Base-by-base conservation (phyloP, 2,113 vertebrate genomes). In the Ptilonorhynchus violaceus region DNA sequence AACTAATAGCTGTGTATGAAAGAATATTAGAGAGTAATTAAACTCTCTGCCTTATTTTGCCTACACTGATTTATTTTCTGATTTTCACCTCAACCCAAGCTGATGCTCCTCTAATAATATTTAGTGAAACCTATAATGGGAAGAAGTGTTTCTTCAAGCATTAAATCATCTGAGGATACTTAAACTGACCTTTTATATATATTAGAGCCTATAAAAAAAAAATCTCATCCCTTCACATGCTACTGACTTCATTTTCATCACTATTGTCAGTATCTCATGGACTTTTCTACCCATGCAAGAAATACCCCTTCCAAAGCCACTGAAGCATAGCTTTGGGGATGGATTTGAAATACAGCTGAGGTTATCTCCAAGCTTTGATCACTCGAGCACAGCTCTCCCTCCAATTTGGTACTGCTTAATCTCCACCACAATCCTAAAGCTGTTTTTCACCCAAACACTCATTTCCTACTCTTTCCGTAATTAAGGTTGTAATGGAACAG, bases 401-500 rank as follows among this genome's bases (percentile, higher is more conserved):
- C 72, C 52, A 50, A 10, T 93, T 90, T 18, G 31, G 8, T 75
- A 79, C 41, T 89, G 70, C 73, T 91, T 85, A 49, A 88, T 76
- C 84, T 49, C 58, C 56, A 78, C n/a, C 60, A 63, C 73, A 94
- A 66, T 60, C 79, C 76, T 85, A 68, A 81, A 64, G 49, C 59
- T 75, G 56, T 72, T 96, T 94, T 89, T 92, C 83, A 92, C 86
- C 68, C 95, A 90, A 93, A 91, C 68, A 66, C 31, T 87, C 52
- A 64, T 91, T 95, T 92, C 44, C 83, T 84, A 67, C 39, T 75
- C 64, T 81, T 88, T 44, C 75, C 17, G 80, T 79, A 95, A 92
- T 75, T 92, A 84, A 89, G 62, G 66, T 58, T 91, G 80, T n/a
- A 92, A 49, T 13, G 46, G 75, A 83, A 59, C 49, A 85, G 82